Conservation (phyloP, 2,888 invertebrate species). For the Chymomyza fuscimana region DNA sequence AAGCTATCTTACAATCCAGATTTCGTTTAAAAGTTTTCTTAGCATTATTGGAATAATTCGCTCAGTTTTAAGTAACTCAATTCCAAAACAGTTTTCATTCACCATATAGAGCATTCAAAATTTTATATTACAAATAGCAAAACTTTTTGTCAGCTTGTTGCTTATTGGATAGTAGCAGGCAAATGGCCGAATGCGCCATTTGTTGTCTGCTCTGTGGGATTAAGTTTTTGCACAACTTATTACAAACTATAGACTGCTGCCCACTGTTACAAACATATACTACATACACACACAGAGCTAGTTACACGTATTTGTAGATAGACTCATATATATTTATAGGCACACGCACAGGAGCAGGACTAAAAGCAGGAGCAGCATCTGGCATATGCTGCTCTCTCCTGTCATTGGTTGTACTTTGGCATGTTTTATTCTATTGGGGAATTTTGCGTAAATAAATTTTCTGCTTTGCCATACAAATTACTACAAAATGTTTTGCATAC, state of each 20-base stretch:
- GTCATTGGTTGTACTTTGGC: conserved; percentile 2
- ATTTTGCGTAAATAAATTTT: conserved; percentile 64
- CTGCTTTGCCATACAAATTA: conserved; percentile 58
- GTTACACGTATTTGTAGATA: conserved; percentile 17
- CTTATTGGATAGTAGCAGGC: conserved; percentile 2
- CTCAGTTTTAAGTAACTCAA: no score
- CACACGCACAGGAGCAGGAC: conserved; percentile 51
- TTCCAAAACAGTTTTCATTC: not conserved
- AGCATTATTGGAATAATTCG: no score
- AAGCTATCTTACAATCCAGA: no score
- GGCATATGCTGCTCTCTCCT: not conserved
- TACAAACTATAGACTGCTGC: conserved; percentile 56
- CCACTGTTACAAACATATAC: not conserved
- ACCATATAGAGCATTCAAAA: not conserved
- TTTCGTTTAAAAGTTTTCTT: no score
- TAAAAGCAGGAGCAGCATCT: conserved; percentile 20
- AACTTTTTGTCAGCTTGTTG: not conserved
- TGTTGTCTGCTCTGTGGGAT: conserved; percentile 54
- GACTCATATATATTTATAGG: conserved; percentile 56
- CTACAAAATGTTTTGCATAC: conserved; percentile 68
- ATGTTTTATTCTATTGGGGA: conserved; percentile 44
- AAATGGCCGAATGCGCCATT: conserved; percentile 46
- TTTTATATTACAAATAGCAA: not conserved
- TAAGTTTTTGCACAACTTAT: conserved; percentile 69
- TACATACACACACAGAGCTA: not conserved